These are phyloP conservation scores for Rhorus exstirpatorius DNA, from an alignment of 2,888 invertebrate species.

Conservation along the genomic window DNA sequence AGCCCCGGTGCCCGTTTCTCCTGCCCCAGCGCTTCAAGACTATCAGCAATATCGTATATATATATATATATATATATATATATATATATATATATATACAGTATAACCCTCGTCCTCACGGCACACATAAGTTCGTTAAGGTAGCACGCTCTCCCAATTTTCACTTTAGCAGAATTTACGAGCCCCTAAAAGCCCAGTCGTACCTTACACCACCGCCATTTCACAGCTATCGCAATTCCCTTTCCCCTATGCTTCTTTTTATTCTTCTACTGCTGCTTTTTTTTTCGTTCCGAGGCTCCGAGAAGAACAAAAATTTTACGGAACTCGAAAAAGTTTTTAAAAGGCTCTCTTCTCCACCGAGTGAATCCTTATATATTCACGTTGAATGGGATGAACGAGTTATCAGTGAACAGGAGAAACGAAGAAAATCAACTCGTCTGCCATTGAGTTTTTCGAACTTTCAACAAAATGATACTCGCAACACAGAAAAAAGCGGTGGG, in stretches of 20 bases:
- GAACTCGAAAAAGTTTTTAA: constrained; percentile 60
- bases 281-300: constrained; percentile 29
- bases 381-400: constrained; percentile 51
- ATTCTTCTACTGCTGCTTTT: constrained; percentile 37
- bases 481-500: constrained; percentile 19
- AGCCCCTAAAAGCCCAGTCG: constrained; percentile 80
- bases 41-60: constrained; percentile 3
- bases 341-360: constrained; percentile 25
- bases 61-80: constrained; percentile 19
- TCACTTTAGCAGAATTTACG: constrained; percentile 83
- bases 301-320: constrained; percentile 54
- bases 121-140: constrained; percentile 83
- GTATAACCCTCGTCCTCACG: constrained; percentile 49
- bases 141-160: constrained; percentile 80
- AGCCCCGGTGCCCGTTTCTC: constrained; percentile 46
- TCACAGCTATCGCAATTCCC: constrained; percentile 68
- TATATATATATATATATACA: constrained; percentile 22
- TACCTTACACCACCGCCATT: constrained; percentile 64
- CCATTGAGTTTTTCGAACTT: not conserved
- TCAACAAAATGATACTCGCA: constrained; percentile 20
- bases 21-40: constrained; percentile 34
- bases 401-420: constrained; percentile 45
- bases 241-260: constrained; percentile 60
- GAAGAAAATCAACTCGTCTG: constrained; percentile 26
- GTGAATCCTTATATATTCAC: constrained; percentile 56